Percentiles rank a stretch among this genome's conserved stretches.
Evolutionary conservation across 2,113 vertebrate species (phyloP).

Genomic region (Cyanistes caeruleus): DNA sequence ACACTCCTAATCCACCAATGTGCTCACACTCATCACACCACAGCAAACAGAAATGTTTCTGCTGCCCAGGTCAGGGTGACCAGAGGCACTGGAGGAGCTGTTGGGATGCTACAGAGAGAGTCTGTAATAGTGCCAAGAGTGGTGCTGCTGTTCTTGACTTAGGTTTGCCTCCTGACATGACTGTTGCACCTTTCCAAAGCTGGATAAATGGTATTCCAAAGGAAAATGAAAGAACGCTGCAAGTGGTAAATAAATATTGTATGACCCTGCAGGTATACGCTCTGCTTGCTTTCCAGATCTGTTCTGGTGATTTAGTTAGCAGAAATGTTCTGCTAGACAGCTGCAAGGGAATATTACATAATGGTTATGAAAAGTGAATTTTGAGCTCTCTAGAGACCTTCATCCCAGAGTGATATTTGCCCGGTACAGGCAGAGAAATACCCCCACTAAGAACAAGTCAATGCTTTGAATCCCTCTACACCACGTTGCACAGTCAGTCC

Average conservation of each 20-base stretch:
- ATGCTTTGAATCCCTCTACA: background rate
- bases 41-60: background rate
- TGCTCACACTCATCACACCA: background rate
- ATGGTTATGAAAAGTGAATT: slow-evolving; percentile 16
- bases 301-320: slow-evolving; percentile 16
- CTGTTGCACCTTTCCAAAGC: background rate
- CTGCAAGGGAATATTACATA: slow-evolving; percentile 28
- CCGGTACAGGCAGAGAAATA: background rate
- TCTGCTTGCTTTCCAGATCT: background rate
- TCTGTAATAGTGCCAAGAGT: rapidly evolving
- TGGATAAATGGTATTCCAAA: background rate
- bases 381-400: background rate
- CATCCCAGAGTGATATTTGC: background rate
- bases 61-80: background rate
- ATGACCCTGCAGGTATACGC: background rate
- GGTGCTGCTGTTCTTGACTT: background rate
- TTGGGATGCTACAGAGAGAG: background rate
- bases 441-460: rapidly evolving
- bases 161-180: background rate
- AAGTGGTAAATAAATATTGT: slow-evolving; percentile 23
- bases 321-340: background rate
- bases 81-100: background rate
- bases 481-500: rapidly evolving
- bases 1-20: rapidly evolving
- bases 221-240: background rate